Evolutionary conservation across 1,140 invertebrate genomes (phyloP), one percentile per base, ranked within the genome.

Genomic region (Reticulitermes speratus): DNA sequence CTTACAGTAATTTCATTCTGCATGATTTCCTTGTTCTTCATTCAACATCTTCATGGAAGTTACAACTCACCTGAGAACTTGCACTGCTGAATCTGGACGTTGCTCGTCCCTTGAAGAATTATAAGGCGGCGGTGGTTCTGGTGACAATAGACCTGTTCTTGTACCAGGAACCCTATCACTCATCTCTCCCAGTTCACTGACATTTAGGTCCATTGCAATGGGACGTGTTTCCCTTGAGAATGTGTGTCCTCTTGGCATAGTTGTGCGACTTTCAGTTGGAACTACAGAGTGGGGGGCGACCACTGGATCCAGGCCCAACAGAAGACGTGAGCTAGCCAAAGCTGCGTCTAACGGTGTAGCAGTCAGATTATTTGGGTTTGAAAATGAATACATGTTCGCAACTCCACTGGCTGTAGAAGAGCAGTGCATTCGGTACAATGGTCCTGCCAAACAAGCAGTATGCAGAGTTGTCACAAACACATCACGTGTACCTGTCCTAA

Each of bases 321-420:
- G 44, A 65, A 85, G 55, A 65, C 59, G 59, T 25, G 85, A 44
- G 32, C n/a, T 25, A 44, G 83, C 48, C 23, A 83, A 9, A 16
- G 52, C 83, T 25, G 86, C 55, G 23, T 86, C 86, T 21, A 86
- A 55, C 23, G 86, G 86, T 30, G 86, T 86, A 21, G 38, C 84
- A 14, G 86, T 82, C 21, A 84, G 45, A 81, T 82, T 86, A 19
- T 86, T 86, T 44, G 83, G 86, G 44, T 84, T 84, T 30, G 89
- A 89, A 87, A 89, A 90, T 38, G 89, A 89, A 84, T 90, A 90
- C 89, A 90, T 89, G 82, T 90, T 90, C 44, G 89, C 89, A 45
- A 90, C 89, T 3, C 89, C 90, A 84, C 89, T 89, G 59, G 87
- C 87, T 30, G 89, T 89, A n/a, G 89, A 89, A 38, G 89, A 89